Evolutionary conservation across 2,113 vertebrate genomes (phyloP), one percentile per base, ranked within the genome.

Genomic region (Odocoileus hemionus): DNA sequence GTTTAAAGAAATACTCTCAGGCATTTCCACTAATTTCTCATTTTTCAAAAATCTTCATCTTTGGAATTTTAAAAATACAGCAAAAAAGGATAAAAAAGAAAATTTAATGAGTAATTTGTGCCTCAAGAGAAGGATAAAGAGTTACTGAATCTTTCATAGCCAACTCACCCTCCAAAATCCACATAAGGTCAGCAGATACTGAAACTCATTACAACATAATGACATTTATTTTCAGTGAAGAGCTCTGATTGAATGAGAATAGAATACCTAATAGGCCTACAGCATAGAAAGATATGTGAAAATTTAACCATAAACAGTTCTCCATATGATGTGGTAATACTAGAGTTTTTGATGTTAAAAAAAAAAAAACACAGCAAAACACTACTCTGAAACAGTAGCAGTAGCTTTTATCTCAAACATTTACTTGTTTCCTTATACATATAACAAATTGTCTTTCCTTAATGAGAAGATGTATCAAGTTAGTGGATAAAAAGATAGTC

Each of bases 41-140:
- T 84, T 94, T 97, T 92, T 78, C 43, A 80, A 89, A 97, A 96
- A 84, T 86, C 91, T 95, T 93, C 82, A 90, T 67, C 89, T 95
- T 85, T 96, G 78, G 60, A 95, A 88, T 89, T 93, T 97, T 94
- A 54, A 28, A 95, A 95, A 95, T 94, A 83, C 21, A 96, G 83
- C 33, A 87, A 95, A 93, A 93, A 95, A 88, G 89, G 89, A 97
- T 98, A 89, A 97, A 97, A 94, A 74, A 79, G 86, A 96, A 93
- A 97, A 97, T 82, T 33, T 95, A 79, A 97, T 97, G 87, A 96
- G 92, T 98, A 92, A 98, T 97, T 98, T 95, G 33, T 58, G 61
- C 93, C 97, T 96, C 93, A 84, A 82, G 79, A 89, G 86, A 97
- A 93, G 67, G 93, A 96, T 95, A 96, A 97, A 95, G 95, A 89